These are phyloP conservation scores for Eidolon dupreanum DNA, from an alignment of 2,797 vertebrate genomes.

Conservation along the genomic window DNA sequence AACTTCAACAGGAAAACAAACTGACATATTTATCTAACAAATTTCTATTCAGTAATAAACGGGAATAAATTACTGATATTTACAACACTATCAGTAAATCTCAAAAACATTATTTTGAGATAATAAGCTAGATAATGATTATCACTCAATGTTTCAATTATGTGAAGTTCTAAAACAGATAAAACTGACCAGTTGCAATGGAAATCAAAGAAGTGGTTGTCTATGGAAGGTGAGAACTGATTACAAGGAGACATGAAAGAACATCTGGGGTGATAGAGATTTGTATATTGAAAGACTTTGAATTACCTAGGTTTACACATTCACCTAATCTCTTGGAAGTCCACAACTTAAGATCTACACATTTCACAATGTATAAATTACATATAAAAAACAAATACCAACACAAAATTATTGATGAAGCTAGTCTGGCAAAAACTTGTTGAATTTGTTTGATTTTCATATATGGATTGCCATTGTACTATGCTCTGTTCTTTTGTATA, in stretches of 20 bases:
- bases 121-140: neutral
- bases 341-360: neutral
- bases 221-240: neutral
- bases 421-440: neutral
- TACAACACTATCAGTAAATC: neutral
- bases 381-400: neutral
- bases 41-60: neutral
- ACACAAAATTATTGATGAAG: neutral
- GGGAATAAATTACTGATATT: neutral
- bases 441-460: neutral
- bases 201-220: neutral
- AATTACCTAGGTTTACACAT: neutral
- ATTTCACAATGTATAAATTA: neutral
- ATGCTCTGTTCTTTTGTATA: neutral
- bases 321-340: neutral
- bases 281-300: neutral
- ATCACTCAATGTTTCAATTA: neutral
- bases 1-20: neutral
- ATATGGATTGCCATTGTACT: neutral
- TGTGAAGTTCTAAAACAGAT: neutral
- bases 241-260: neutral
- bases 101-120: neutral
- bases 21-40: neutral
- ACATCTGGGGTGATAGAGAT: neutral
- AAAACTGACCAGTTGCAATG: neutral